Evolutionary conservation across 2,888 invertebrate species (phyloP), one percentile per base, ranked within the genome.

Genomic region (Acleris holmiana): DNA sequence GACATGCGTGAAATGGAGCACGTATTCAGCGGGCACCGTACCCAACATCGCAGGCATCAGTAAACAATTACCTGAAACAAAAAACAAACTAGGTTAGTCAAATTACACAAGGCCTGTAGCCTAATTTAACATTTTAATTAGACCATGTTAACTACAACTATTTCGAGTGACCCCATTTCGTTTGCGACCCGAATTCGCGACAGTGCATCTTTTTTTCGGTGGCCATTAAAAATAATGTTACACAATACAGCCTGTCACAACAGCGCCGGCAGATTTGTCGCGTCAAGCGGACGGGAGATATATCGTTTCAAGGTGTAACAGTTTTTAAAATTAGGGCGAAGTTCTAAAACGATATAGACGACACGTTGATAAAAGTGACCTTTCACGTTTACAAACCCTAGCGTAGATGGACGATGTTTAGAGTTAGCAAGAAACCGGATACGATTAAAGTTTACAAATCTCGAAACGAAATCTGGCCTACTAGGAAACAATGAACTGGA

Each of bases 161-260:
- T 89, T 89, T 89, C 79, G 82, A 77, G 76, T 86, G 91, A 91
- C 91, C 91, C 76, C 89, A 86, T 88, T 89, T 75, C 78, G 67
- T 71, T 71, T 61, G 79, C 87, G 91, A 88, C 91, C 91, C 78
- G 73, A 85, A 89, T 91, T 88, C 83, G 86, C 87, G 74, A 84
- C 80, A 82, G 76, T 89, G 85, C 83, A 85, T 72, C 76, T 79
- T 78, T 84, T 84, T 85, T 83, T 80, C 80, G 79, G 78, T 73
- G 76, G 73, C 77, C 80, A 85, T 86, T 86, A 83, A 86, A 84
- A 84, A 79, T 77, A 79, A 83, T 79, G 85, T 89, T 87, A 86
- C 85, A 86, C 84, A 89, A 89, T 79, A 74, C 73, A 73, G 73
- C 67, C 81, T 85, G 90, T 91, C 89, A 89, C 82, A 86, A 85